Evolutionary conservation across 2,113 vertebrate genomes (phyloP), one percentile per base, ranked within the genome.

Genomic region (Bos indicus): DNA sequence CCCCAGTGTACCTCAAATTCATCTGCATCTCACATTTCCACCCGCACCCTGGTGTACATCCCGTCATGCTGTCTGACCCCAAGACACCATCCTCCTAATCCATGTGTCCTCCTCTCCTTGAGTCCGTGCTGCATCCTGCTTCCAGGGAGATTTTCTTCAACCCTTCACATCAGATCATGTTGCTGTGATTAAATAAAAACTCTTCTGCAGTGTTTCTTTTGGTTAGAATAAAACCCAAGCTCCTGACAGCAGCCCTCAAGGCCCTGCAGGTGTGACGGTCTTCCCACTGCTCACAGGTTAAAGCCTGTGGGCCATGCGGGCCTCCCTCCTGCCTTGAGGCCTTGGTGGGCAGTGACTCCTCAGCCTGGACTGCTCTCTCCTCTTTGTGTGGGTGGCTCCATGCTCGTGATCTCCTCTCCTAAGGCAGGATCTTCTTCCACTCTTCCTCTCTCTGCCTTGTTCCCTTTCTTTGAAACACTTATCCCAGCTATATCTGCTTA

Each of bases 61-160:
- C 43, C 19, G 2, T 21, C 25, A 43, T 0, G n/a, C 13, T 19
- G 2, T 54, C 6, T 40, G 5, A 28, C 3, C 23, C 56, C 82
- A 25, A 2, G 7, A 8, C 2, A 2, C 23, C 2, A 1, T 28
- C 59, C 13, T 13, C 67, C 28, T 7, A 14, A 30, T 14, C 21
- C 2, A 7, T 36, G 43, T 9, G 12, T 36, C 17, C 43, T 85
- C 57, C 52, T 30, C n/a, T 80, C 12, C 56, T 67, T 80, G 43
- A 30, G 2, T 59, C 15, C 21, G 0, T 48, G 26, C 52, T n/a
- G 5, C 25, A 48, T 21, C 12, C 14, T 85, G 30, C 26, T 74
- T 93, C 57, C 30, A 19, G 30, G 33, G 60, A 48, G 23, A 59
- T 48, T 33, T 89, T 71, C 28, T 84, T 40, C 88, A 85, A 25